phyloP scores from a whole-genome alignment of 2,797 vertebrate species.

The Rhyacichthys aspro region DNA sequence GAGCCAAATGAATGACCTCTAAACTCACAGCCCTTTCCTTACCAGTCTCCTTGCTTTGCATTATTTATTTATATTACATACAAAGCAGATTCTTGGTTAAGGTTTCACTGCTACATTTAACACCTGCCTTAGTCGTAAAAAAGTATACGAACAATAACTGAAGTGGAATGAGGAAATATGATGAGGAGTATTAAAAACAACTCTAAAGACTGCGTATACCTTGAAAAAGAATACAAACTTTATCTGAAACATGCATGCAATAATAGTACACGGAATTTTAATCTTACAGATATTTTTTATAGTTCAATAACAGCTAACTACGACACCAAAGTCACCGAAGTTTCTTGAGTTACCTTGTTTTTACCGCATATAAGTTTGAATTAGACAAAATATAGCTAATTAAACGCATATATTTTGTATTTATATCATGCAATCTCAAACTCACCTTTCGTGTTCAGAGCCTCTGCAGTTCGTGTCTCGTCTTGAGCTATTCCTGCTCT shows the following conservation, averaged over 20 bases:
- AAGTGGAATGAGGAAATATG: slow-evolving; percentile 7
- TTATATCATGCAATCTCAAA: rapidly evolving
- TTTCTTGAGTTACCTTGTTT: neutral
- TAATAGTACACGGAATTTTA: neutral
- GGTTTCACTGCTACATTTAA: neutral
- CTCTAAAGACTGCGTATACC: neutral
- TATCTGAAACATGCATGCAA: neutral
- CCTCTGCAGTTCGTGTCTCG: slow-evolving; percentile 9
- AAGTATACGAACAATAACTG: neutral
- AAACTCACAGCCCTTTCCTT: slow-evolving; percentile 29
- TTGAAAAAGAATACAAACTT: neutral
- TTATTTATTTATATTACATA: slow-evolving; percentile 23
- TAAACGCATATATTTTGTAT: rapidly evolving
- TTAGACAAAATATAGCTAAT: rapidly evolving
- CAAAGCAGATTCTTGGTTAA: neutral
- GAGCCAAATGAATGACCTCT: slow-evolving; percentile 64
- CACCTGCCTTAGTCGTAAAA: neutral
- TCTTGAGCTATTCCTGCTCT: neutral
- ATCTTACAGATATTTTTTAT: neutral
- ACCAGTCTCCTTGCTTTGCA: slow-evolving; percentile 6
- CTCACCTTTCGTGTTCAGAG: slow-evolving; percentile 49
- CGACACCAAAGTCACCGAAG: neutral
- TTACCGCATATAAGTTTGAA: neutral
- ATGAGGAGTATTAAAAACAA: no score
- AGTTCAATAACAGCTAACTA: neutral